Base-by-base conservation (phyloP, 1,140 invertebrate genomes). In the Drosophila insularis region DNA sequence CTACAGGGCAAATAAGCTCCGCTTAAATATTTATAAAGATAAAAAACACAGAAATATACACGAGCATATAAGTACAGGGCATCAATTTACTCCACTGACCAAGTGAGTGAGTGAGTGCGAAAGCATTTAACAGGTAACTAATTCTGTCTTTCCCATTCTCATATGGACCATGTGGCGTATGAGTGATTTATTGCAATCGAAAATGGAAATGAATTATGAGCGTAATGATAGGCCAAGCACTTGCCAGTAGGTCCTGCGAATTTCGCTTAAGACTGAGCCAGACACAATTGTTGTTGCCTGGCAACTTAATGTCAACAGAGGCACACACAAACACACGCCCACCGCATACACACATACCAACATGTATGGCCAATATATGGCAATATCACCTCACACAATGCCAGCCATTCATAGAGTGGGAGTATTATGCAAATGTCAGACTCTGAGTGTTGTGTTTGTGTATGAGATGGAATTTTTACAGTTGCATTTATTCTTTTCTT, bases 11-110 rank as follows among this genome's bases (percentile, higher is more conserved):
- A 65, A 72, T 50, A 46, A 50, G 66, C 59, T 37, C 64, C 61
- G 54, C 31, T 78, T 35, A 78, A 78, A 78, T 78, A 75, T 78
- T 78, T 74, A 78, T 78, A 43, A 58, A 71, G 72, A 68, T 68
- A 71, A 63, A 74, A 64, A 39, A 55, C 31, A 19, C 50, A 43
- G 17, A 63, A 2, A 21, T 50, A 4, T 46, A 17, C 6, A 46
- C 37, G n/a, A 4, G 13, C 37, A 39, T 39, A 39, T 39, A 7
- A 2, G 10, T 43, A 55, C 63, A 60, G 39, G 19, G 67, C 53
- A 78, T 67, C 62, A 77, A 74, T 74, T 77, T 74, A 74, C 71
- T 59, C 61, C 74, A 63, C 59, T 71, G 67, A 43, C 71, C 40
- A 66, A 60, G 35, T 59, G 63, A 71, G 21, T 54, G 37, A 61